These are phyloP conservation scores for Chloropsis hardwickii DNA, from an alignment of 2,113 vertebrate genomes.

Conservation along the genomic window DNA sequence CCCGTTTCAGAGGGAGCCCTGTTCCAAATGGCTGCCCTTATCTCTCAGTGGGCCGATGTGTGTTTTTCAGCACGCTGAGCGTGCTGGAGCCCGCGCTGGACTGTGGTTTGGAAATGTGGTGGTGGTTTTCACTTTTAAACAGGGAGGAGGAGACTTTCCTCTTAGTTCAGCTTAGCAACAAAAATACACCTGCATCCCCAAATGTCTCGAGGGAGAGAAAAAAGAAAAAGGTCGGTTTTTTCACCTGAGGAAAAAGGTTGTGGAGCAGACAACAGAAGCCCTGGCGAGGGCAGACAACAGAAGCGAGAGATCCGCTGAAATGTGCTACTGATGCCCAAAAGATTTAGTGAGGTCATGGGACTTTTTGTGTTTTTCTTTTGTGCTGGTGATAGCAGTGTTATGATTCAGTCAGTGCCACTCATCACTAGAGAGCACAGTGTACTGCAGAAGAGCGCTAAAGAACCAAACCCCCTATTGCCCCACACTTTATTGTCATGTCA, in stretches of 20 bases:
- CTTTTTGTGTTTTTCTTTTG: background rate
- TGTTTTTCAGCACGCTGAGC: accelerated
- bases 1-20: background rate
- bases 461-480: background rate
- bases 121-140: accelerated
- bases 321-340: background rate
- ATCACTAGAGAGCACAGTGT: background rate
- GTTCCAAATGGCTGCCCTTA: background rate
- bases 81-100: background rate
- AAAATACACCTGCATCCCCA: accelerated
- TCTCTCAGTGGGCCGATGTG: accelerated
- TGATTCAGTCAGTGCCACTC: background rate
- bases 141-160: background rate
- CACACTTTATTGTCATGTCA: background rate
- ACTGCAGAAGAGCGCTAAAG: background rate
- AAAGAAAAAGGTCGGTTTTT: too few relatives aligned
- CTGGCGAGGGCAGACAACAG: background rate
- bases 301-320: background rate
- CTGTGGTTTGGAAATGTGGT: background rate
- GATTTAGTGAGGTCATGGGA: background rate
- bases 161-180: background rate
- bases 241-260: background rate
- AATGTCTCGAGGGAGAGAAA: accelerated
- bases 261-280: background rate
- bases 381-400: background rate